Evolutionary conservation across 2,888 invertebrate genomes (phyloP), one percentile per base, ranked within the genome.

Genomic region (Parnassius glacialis): DNA sequence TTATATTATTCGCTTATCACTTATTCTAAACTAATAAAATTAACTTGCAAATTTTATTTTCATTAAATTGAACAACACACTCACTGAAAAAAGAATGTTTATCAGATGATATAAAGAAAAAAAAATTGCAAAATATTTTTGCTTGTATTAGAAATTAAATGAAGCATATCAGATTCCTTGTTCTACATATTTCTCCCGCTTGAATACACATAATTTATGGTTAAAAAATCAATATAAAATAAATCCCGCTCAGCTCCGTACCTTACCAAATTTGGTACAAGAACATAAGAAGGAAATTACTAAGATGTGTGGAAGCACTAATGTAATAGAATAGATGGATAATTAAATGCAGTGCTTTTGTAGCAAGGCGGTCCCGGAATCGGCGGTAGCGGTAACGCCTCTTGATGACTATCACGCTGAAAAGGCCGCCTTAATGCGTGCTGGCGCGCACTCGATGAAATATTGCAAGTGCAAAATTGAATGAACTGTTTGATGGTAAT

Each of bases 341-440:
- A 85, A 84, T 86, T 84, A 85, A 80, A 84, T 83, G 74, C 70
- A 72, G 79, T 79, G 78, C 70, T 68, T 67, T 61, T 67, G 68
- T 67, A 11, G 55, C 62, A 78, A 83, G 83, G 84, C 79, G 78
- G 75, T 75, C 70, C 69, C 70, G 72, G 76, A 79, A 83, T 80
- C 79, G 73, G 67, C 80, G 78, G 84, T 83, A 83, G 83, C 80
- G 76, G 80, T 70, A 71, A 77, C 86, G 85, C 83, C 83, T 84
- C 66, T 68, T 70, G 88, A 89, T 89, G 74, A 73, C 79, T 87
- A 90, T 90, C 88, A 67, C 69, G 64, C 64, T 70, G 74, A 75
- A 75, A 76, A 74, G 77, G 76, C 80, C 79, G 83, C 83, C 80
- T 81, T 77, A 74, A 80, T 82, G 81, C 81, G 83, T 81, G 80